Percentiles rank a stretch among this genome's conserved stretches.
phyloP scores from a whole-genome alignment of 2,888 invertebrate genomes.

The Chrysolina oricalcia region DNA sequence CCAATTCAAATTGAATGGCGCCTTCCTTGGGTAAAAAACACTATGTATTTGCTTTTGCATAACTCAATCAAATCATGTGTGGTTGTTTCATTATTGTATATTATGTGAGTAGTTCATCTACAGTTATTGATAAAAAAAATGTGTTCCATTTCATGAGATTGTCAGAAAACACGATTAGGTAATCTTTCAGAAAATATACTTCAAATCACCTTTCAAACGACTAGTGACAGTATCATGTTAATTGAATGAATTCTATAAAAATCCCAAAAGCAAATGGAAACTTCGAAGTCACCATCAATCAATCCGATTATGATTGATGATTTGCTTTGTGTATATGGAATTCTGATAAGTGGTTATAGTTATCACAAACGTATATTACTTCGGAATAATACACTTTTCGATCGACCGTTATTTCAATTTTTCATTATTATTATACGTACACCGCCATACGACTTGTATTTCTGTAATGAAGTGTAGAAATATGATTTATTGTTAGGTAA shows the following conservation, averaged over 20 bases:
- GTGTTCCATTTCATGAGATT: too few relatives aligned
- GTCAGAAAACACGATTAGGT: too few relatives aligned
- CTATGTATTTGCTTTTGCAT: too few relatives aligned
- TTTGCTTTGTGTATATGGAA: background rate
- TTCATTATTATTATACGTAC: background rate
- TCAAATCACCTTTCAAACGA: background rate
- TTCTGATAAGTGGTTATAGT: constrained; percentile 11
- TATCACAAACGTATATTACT: background rate
- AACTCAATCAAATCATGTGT: too few relatives aligned
- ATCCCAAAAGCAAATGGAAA: background rate
- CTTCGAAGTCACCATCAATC: background rate
- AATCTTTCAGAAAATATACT: background rate
- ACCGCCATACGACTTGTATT: background rate
- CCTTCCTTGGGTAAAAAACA: too few relatives aligned
- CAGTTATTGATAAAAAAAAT: too few relatives aligned
- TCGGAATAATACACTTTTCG: background rate
- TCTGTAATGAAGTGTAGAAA: background rate
- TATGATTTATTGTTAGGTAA: background rate
- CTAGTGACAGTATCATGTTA: background rate
- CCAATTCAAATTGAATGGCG: too few relatives aligned
- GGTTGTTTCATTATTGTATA: too few relatives aligned
- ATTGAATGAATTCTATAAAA: background rate
- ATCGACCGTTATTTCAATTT: constrained; percentile 1
- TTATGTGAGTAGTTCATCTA: too few relatives aligned
- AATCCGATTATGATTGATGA: constrained; percentile 4